Base-by-base conservation (phyloP, 1,140 invertebrate genomes). In the Kradibia gibbosae region DNA sequence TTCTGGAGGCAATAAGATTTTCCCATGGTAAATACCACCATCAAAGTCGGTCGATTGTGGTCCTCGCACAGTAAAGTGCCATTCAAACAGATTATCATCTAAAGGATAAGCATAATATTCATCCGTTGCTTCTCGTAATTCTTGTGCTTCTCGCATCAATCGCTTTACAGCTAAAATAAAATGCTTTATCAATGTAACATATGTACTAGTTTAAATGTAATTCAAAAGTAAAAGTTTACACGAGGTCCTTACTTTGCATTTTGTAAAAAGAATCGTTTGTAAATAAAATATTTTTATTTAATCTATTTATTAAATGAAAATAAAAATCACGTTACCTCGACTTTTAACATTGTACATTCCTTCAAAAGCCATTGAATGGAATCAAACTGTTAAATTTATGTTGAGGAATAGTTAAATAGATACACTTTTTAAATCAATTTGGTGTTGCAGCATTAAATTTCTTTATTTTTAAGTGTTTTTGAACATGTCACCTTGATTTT, bases 11-110 rank as follows among this genome's bases (percentile, higher is more conserved):
- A 99, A 92, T 74, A 98, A 91, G 88, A 99, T 99, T 84, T 98
- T 93, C 36, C 96, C 97, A 91, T 98, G 97, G 89, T 98, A 98
- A 81, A 98, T 92, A 50, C 97, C 97, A 80, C 94, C 95, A 85
- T 97, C 96, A 92, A 98, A 99, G 62, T 98, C 97, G 0, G 96
- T 95, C 7, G 95, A 96, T 48, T 93, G 93, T 39, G 97, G 97
- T 20, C 98, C 98, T 87, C 95, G 92, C 13, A 99, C 95, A 0
- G 98, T 99, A 90, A 99, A 99, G 91, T 99, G 98, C 98, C 98
- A 99, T 89, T 99, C 98, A 92, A 99, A 99, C 39, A 99, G 90
- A 92, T 99, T 99, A 86, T 99, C 97, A 89, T 99, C 97, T 25
- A 99, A 89, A 36, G 98, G 98, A 86, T 95, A 94, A 31, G 97